Percentiles rank a stretch among this genome's conserved stretches.
Conservation (phyloP, 1,140 invertebrate genomes). For the Drosophila simulans region DNA sequence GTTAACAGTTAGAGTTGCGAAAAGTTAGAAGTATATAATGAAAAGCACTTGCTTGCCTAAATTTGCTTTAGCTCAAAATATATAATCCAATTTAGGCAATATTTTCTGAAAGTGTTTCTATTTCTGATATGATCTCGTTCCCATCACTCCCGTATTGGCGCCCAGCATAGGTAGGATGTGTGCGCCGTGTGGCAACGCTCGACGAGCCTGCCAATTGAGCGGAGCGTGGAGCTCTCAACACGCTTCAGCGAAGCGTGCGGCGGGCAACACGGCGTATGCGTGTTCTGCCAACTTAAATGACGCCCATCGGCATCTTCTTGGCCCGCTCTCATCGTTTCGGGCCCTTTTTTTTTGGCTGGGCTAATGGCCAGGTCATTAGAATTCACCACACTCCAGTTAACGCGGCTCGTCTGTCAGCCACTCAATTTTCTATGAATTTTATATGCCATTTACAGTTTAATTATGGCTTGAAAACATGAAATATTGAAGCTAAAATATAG, state of each 20-base stretch:
- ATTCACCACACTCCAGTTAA: slow-evolving; percentile 46
- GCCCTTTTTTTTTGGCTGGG: slow-evolving; percentile 31
- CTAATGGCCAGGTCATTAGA: slow-evolving; percentile 48
- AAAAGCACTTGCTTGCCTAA: neutral
- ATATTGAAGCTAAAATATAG: too few relatives aligned
- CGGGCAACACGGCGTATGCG: slow-evolving; percentile 70
- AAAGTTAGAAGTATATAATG: too few relatives aligned
- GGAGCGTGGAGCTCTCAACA: slow-evolving; percentile 70
- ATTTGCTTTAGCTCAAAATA: neutral
- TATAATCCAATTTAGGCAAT: neutral
- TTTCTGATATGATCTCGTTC: slow-evolving; percentile 3
- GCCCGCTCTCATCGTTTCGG: neutral
- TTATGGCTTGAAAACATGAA: neutral
- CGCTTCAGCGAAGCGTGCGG: slow-evolving; percentile 74
- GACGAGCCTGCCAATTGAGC: slow-evolving; percentile 73
- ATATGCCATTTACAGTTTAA: slow-evolving; percentile 18
- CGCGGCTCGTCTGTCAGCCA: slow-evolving; percentile 21
- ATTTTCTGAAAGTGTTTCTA: slow-evolving; percentile 17
- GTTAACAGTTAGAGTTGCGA: too few relatives aligned
- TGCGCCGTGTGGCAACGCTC: slow-evolving; percentile 55
- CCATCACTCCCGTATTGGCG: slow-evolving; percentile 47
- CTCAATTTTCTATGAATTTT: slow-evolving; percentile 37
- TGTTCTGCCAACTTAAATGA: slow-evolving; percentile 69
- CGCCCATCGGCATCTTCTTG: slow-evolving; percentile 29
- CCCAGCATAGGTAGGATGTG: slow-evolving; percentile 24